Conservation (phyloP, 2,797 vertebrate species). For the Hephaestus fuliginosus region DNA sequence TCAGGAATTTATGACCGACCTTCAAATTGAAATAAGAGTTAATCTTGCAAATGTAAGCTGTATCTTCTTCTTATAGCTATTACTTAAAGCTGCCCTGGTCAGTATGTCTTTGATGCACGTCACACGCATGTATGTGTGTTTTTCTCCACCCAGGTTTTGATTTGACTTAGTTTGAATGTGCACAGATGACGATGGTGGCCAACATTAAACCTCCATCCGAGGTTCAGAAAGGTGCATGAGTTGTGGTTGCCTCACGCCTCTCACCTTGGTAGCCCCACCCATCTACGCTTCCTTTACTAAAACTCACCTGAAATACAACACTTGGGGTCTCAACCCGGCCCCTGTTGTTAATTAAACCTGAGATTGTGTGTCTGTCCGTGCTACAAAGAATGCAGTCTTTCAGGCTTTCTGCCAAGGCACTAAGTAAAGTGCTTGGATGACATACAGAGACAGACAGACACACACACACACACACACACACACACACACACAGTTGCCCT, state of each 20-base stretch:
- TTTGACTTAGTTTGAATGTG: not conserved
- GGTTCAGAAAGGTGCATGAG: not conserved
- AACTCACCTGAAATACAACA: conserved; percentile 37
- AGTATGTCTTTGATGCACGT: not conserved
- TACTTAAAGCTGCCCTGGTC: not conserved
- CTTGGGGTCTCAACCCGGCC: conserved; percentile 4
- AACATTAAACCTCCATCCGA: not conserved
- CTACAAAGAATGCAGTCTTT: conserved; percentile 30
- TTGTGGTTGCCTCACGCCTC: not conserved
- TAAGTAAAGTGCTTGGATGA: conserved; percentile 38
- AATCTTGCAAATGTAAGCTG: not conserved
- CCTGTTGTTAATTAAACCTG: conserved; percentile 42
- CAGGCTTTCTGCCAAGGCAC: conserved; percentile 35
- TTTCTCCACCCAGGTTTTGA: not conserved
- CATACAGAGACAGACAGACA: not conserved
- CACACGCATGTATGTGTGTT: no score
- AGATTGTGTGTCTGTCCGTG: conserved; percentile 1
- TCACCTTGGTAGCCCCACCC: not conserved
- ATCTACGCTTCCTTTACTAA: not conserved
- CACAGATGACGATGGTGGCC: not conserved
- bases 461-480: not conserved
- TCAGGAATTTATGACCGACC: not conserved
- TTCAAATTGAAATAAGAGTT: not conserved
- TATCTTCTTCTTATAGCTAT: not conserved
- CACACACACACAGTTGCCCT: conserved; percentile 6